A percentile compares a stretch with the other conserved stretches of the same genome.
Conservation (phyloP, 2,113 vertebrate species). For the Lophotis ruficrista region DNA sequence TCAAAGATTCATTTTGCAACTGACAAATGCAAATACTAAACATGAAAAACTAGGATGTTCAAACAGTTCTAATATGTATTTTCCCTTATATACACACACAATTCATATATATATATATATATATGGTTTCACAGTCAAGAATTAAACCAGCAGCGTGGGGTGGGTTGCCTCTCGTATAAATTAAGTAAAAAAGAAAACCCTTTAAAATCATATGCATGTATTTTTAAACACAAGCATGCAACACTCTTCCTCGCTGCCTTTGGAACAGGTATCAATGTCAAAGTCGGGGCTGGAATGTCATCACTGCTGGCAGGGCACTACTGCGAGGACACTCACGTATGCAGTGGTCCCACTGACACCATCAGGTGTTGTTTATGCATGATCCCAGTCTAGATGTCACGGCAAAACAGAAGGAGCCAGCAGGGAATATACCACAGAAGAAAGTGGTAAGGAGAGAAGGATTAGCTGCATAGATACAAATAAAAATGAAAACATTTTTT, state of each 20-base stretch:
- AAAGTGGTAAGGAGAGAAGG: background rate
- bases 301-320: conserved; percentile 25
- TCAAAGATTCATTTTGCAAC: background rate
- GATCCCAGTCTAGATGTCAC: conserved; percentile 36
- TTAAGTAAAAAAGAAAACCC: background rate
- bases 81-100: background rate
- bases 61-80: background rate
- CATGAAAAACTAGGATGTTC: background rate
- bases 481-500: background rate
- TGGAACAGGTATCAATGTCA: conserved; percentile 50
- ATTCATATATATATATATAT: background rate
- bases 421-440: conserved; percentile 22
- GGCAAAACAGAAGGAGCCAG: conserved; percentile 58
- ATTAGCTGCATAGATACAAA: background rate
- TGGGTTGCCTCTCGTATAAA: background rate
- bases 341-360: conserved; percentile 61
- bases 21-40: background rate
- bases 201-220: background rate
- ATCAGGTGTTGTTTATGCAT: conserved; percentile 63
- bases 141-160: background rate
- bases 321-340: background rate
- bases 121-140: background rate
- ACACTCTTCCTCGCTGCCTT: background rate
- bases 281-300: conserved; percentile 1
- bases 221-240: background rate